phyloP scores from a whole-genome alignment of 1,140 invertebrate species.

The Argopecten irradians region DNA sequence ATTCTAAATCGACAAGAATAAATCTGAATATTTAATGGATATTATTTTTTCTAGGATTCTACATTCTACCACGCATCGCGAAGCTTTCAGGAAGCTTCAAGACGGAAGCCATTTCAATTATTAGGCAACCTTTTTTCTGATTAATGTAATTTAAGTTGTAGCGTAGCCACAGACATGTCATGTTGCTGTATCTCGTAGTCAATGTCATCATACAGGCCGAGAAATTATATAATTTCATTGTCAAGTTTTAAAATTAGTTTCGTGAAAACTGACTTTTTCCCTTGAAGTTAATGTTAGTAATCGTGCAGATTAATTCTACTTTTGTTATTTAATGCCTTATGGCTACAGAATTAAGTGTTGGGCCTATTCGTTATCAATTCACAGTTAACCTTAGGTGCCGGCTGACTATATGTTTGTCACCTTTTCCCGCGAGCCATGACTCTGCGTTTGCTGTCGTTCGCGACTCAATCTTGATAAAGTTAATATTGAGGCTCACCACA shows the following conservation, averaged over 20 bases:
- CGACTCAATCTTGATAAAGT: background rate
- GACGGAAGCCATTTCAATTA: background rate
- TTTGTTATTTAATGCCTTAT: background rate
- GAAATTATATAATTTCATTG: conserved; percentile 5
- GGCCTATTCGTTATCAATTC: conserved; percentile 15
- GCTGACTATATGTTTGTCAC: background rate
- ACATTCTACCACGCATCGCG: background rate
- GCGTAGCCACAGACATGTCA: background rate
- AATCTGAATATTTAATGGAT: background rate
- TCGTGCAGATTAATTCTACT: background rate
- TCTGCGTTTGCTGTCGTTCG: background rate
- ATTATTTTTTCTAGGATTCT: background rate
- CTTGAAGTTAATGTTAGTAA: background rate
- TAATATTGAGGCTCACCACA: background rate
- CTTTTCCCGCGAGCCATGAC: background rate
- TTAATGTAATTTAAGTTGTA: conserved; percentile 2
- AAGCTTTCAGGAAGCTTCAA: background rate
- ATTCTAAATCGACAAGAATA: background rate
- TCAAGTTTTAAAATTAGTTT: background rate
- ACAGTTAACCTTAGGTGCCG: conserved; percentile 1
- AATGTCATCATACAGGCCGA: background rate
- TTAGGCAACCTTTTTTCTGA: background rate
- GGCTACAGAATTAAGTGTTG: background rate
- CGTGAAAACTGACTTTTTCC: background rate
- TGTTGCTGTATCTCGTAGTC: background rate